Percentiles rank a stretch among this genome's conserved stretches.
phyloP scores from a whole-genome alignment of 1,140 invertebrate species.

The Trichoplusia ni region DNA sequence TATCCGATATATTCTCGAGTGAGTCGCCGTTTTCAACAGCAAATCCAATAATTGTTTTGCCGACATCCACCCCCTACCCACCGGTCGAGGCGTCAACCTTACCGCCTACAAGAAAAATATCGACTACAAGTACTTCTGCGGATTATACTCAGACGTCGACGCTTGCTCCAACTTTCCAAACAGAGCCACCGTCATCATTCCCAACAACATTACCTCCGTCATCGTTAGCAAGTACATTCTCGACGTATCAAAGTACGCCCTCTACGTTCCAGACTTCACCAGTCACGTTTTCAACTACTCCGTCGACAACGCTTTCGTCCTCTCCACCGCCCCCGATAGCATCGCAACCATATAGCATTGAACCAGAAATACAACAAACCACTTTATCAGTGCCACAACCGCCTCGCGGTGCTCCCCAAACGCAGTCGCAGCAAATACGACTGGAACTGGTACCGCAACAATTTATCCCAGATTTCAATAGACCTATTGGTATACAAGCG shows the following conservation, averaged over 20 bases:
- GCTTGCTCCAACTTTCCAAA: constrained; percentile 21
- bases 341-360: background rate
- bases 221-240: too few species aligned
- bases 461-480: too few species aligned
- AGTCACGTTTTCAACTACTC: background rate
- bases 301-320: background rate
- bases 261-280: background rate
- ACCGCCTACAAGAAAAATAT: constrained; percentile 22
- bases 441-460: constrained; percentile 26
- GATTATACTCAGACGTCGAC: background rate
- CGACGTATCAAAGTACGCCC: too few species aligned
- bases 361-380: constrained; percentile 1
- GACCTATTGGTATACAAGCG: background rate
- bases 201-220: background rate
- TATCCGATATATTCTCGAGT: too few species aligned
- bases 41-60: constrained; percentile 55
- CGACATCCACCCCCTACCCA: constrained; percentile 16
- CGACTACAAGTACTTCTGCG: background rate
- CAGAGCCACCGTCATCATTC: constrained; percentile 4
- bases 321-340: background rate
- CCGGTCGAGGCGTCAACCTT: constrained; percentile 28
- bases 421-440: constrained; percentile 28
- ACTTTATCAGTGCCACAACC: background rate
- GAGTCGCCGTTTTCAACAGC: constrained; percentile 52
- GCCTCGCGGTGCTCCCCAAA: background rate